Percentiles rank a stretch among this genome's conserved stretches.
These are phyloP conservation scores for Stenoptilia bipunctidactyla DNA, from an alignment of 2,888 invertebrate genomes.

Conservation along the genomic window DNA sequence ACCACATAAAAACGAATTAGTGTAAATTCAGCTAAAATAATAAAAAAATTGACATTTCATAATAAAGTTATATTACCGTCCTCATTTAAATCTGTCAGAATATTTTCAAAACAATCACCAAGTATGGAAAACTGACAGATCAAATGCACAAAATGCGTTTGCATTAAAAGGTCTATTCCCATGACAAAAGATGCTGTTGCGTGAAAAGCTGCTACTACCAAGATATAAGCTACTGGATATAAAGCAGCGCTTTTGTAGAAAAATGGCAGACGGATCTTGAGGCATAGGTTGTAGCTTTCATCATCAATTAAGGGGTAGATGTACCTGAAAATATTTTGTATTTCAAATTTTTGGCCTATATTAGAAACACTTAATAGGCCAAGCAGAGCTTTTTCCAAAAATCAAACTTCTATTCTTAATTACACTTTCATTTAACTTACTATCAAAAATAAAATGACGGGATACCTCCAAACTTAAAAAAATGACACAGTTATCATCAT, in stretches of 20 bases:
- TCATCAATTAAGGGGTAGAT: constrained; percentile 17
- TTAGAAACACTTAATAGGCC: no score
- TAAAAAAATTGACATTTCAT: no score
- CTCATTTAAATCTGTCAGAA: constrained; percentile 12
- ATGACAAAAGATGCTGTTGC: constrained; percentile 15
- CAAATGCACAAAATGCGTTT: constrained; percentile 15
- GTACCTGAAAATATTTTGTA: constrained; percentile 11
- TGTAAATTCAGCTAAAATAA: no score
- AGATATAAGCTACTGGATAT: constrained; percentile 13
- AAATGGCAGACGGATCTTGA: constrained; percentile 11
- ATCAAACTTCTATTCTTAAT: no score
- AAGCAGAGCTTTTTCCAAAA: background rate
- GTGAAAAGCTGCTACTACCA: constrained; percentile 12
- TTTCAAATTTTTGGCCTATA: background rate
- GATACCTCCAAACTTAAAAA: no score
- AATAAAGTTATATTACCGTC: no score
- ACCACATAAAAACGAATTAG: no score
- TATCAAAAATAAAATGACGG: no score
- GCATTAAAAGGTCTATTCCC: constrained; percentile 16
- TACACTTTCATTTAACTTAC: no score
- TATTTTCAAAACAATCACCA: constrained; percentile 17
- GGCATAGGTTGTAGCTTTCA: constrained; percentile 15
- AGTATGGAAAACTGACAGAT: constrained; percentile 16
- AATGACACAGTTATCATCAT: no score
- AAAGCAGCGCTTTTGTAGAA: constrained; percentile 11